Base-by-base conservation (phyloP, 2,113 vertebrate species). In the Clupea harengus region DNA sequence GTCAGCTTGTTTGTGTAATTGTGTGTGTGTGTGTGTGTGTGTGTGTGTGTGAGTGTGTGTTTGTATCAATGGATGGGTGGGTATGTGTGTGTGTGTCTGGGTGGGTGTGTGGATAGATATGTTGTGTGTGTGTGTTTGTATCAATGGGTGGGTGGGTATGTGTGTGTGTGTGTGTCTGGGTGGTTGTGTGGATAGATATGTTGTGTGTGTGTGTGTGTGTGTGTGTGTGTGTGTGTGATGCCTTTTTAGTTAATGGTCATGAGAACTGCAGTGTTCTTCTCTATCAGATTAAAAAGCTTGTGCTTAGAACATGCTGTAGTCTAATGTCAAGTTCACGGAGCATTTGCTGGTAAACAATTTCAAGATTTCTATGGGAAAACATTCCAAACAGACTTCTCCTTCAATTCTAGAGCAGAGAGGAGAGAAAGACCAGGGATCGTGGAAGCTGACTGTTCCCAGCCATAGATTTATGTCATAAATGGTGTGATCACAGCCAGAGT, bases 21-120 rank as follows among this genome's bases (percentile, higher is more conserved):
- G n/a, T 85, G 7, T 45, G 10, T 83, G 64, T 78, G 50, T 87
- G 20, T 46, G 49, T 84, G 86, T 80, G 67, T 81, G 81, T 54
- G 60, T 82, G 75, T 78, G 81, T 52, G 81, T 45, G 50, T 81
- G 46, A 81, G 47, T 86, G 49, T 49, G 67, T 84, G 64, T 83
- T 28, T 64, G 18, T 64, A 7, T 64, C 39, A 39, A 20, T 64
- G 57, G 2, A 20, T 17, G 50, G 1, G 50, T 3, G 11, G 22
- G 57, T 60, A n/a, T 84, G 64, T 83, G 46, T 64, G 1, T 64
- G 18, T 64, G 57, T 64, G 57, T 22, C 18, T 17, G 50, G 1
- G 50, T 3, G 11, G n/a, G 57, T 64, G 57, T 64, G 57, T 57
- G 57, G 39, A 39, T 39, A 39, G 39, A 39, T 39, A 39, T 39